Base-by-base conservation (phyloP, 2,113 vertebrate species). In the Garra rufa region DNA sequence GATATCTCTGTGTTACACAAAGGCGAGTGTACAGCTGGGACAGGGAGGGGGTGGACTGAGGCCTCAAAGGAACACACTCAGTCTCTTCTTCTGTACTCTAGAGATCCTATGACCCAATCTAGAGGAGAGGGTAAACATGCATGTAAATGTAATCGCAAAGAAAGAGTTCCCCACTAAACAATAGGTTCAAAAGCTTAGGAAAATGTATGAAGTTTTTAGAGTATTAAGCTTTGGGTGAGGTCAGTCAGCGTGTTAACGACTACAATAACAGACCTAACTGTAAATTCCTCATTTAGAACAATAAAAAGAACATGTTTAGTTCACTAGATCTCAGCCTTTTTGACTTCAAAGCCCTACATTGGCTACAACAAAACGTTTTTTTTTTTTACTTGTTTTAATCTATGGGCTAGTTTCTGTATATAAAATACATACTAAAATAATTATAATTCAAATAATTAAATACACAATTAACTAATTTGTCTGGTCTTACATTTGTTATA, bases 1-100 rank as follows among this genome's bases (percentile, higher is more conserved):
- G 91, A 97, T 96, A 96, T 84, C 95, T 94, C 89, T 96, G 94
- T 95, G 95, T 55, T 83, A 89, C 59, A 87, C 76, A 86, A 83
- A 85, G 74, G 28, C 81, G 76, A 46, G 86, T 87, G 89, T 90
- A 90, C 86, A 86, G 83, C 86, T 83, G 84, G 63, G 86, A 79
- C 79, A 63, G 84, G 43, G 86, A 34, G 71, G 76, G 76, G 83
- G 55, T 69, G 30, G 71, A 75, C 38, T 41, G 55, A 84, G 59
- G 24, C 43, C 24, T 46, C 69, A 46, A 48, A 84, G 50, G 38
- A 81, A 44, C 24, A 41, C 6, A 14, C 44, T 46, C 19, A 38
- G 48, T 78, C n/a, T 82, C 4, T 67, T 82, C 6, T 57, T n/a
- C 55, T 71, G 15, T 28, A 30, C 46, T 81, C 8, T 7, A 52